These are phyloP conservation scores for Heliconius melpomene DNA, from an alignment of 1,140 invertebrate species.

Conservation along the genomic window DNA sequence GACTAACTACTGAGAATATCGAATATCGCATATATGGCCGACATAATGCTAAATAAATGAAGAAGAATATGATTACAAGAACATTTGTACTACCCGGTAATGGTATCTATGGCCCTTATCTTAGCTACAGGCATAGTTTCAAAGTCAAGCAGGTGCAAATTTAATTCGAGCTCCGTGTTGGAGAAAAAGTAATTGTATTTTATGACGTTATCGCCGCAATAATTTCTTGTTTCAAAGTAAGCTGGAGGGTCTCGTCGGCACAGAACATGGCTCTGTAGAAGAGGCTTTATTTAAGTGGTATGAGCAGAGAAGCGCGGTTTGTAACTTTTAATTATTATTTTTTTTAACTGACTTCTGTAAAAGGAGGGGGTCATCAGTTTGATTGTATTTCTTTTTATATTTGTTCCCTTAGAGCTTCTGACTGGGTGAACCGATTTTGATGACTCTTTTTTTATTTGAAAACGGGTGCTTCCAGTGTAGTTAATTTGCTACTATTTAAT, in stretches of 20 bases:
- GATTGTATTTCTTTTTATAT: too few relatives aligned
- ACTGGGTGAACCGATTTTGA: too few relatives aligned
- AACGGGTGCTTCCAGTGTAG: too few relatives aligned
- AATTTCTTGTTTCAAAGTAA: neutral
- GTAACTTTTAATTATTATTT: neutral
- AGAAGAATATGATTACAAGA: too few relatives aligned
- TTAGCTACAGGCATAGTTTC: neutral
- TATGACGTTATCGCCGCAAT: slow-evolving; percentile 3
- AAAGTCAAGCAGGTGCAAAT: neutral
- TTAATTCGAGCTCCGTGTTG: neutral
- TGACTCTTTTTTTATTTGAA: too few relatives aligned
- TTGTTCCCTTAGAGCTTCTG: too few relatives aligned
- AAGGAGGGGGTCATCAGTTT: too few relatives aligned
- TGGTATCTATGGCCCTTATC: neutral
- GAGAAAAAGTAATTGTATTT: slow-evolving; percentile 14
- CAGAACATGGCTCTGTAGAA: neutral
- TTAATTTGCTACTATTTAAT: too few relatives aligned
- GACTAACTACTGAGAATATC: too few relatives aligned
- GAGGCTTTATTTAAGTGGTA: neutral
- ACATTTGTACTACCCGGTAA: neutral
- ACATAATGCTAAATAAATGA: too few relatives aligned
- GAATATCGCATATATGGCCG: too few relatives aligned
- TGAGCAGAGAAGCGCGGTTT: neutral
- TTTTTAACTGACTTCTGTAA: neutral
- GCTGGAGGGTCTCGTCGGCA: neutral